Evolutionary conservation across 2,113 vertebrate genomes (phyloP).

Genomic region (Anhinga anhinga): DNA sequence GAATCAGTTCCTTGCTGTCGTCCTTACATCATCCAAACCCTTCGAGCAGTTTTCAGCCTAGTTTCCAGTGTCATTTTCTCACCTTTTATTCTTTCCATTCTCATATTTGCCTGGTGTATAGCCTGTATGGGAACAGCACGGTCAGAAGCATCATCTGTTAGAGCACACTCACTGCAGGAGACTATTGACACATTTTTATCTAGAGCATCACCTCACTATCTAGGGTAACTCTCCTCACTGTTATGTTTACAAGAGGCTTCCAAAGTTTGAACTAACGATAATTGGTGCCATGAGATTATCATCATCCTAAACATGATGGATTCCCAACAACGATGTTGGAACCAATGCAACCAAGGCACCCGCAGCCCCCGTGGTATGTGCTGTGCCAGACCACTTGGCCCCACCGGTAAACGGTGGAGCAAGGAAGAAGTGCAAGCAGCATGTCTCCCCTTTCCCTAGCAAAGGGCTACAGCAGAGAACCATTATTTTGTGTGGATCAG

Average conservation of each 20-base stretch:
- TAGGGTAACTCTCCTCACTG: background rate
- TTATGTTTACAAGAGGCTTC: background rate
- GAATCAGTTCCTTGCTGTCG: background rate
- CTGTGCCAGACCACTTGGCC: background rate
- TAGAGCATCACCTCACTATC: background rate
- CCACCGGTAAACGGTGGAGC: background rate
- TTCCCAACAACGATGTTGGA: background rate
- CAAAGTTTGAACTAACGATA: background rate
- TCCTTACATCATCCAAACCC: background rate
- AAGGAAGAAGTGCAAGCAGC: background rate
- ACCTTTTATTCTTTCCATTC: conserved; percentile 11
- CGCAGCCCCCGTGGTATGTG: accelerated
- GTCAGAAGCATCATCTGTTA: background rate
- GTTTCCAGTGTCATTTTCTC: background rate
- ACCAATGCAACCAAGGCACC: accelerated
- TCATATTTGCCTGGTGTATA: background rate
- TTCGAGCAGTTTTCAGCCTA: background rate
- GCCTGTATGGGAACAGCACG: background rate
- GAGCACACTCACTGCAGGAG: background rate
- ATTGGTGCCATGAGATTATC: background rate
- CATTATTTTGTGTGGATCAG: background rate
- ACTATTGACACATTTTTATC: background rate
- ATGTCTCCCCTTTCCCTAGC: background rate
- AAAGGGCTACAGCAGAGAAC: background rate
- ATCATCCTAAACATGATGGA: background rate